A percentile compares a stretch with the other conserved stretches of the same genome.
Conservation (phyloP, 2,797 vertebrate species). For the Chromobotia macracanthus region DNA sequence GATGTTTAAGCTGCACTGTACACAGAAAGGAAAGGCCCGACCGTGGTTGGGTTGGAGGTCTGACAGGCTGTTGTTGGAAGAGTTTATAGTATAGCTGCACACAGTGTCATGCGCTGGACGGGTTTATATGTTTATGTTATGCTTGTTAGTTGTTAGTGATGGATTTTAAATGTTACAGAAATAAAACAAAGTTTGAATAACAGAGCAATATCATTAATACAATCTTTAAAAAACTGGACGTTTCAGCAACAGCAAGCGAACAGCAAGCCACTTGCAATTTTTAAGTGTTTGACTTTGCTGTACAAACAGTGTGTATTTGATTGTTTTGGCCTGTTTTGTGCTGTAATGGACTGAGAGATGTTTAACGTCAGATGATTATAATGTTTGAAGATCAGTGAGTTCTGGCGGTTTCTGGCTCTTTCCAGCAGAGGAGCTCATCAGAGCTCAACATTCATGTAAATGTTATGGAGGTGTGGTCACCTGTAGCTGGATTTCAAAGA, state of each 20-base stretch:
- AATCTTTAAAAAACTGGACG: no score
- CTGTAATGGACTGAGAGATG: no score
- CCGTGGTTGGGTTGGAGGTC: constrained; percentile 27
- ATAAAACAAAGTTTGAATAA: no score
- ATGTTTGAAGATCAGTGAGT: not conserved
- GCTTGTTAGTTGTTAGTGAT: not conserved
- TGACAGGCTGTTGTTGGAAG: constrained; percentile 19
- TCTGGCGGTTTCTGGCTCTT: not conserved
- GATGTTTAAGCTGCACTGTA: constrained; percentile 24
- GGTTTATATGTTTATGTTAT: not conserved
- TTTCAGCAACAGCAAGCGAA: no score
- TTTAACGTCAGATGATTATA: no score
- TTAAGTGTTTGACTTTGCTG: no score
- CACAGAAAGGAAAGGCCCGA: constrained; percentile 28
- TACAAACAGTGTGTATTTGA: no score
- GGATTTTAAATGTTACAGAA: no score
- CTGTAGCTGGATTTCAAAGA: constrained; percentile 31
- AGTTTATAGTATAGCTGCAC: not conserved
- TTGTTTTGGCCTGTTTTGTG: no score
- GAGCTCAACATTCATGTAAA: constrained; percentile 23
- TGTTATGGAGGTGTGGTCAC: constrained; percentile 12
- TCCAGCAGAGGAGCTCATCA: not conserved
- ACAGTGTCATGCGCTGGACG: no score
- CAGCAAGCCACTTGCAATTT: no score
- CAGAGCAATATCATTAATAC: no score